Evolutionary conservation across 2,888 invertebrate genomes (phyloP).

Genomic region (Yponomeuta cagnagella): DNA sequence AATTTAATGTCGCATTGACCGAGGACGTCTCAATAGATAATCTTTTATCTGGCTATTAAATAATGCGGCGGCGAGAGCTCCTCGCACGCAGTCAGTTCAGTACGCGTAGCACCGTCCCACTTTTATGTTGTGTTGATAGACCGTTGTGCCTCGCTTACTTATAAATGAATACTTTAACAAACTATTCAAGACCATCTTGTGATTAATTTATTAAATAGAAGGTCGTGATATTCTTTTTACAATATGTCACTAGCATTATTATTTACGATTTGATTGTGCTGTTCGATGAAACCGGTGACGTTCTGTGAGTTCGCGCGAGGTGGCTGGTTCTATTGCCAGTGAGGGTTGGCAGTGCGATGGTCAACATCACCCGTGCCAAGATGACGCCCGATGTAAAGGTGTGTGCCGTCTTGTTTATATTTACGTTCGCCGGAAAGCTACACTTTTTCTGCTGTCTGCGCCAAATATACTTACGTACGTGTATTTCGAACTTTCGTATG

Average conservation of each 20-base stretch:
- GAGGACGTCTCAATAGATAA: slow-evolving; percentile 67
- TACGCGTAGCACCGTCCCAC: neutral
- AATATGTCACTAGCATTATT: neutral
- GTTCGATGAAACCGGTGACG: neutral
- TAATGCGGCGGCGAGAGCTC: slow-evolving; percentile 48
- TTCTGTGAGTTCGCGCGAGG: neutral
- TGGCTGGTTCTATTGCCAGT: slow-evolving; percentile 16
- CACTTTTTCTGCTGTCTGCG: neutral
- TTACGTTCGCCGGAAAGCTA: slow-evolving; percentile 5
- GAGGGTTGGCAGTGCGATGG: slow-evolving; percentile 24
- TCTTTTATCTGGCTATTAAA: slow-evolving; percentile 71
- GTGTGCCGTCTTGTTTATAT: slow-evolving; percentile 19
- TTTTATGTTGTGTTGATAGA: neutral
- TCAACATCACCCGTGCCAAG: slow-evolving; percentile 45
- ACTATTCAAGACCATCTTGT: neutral
- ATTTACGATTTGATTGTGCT: neutral
- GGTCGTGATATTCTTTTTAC: neutral
- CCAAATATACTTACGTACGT: neutral
- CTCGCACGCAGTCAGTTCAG: slow-evolving; percentile 25
- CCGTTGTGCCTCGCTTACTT: neutral
- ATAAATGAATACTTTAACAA: neutral
- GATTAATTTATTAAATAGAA: neutral
- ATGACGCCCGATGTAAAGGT: slow-evolving; percentile 40
- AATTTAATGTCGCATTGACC: slow-evolving; percentile 56
- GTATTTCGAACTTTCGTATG: neutral